Conservation (phyloP, 2,113 vertebrate species). For the Rhinopomastus cyanomelas region DNA sequence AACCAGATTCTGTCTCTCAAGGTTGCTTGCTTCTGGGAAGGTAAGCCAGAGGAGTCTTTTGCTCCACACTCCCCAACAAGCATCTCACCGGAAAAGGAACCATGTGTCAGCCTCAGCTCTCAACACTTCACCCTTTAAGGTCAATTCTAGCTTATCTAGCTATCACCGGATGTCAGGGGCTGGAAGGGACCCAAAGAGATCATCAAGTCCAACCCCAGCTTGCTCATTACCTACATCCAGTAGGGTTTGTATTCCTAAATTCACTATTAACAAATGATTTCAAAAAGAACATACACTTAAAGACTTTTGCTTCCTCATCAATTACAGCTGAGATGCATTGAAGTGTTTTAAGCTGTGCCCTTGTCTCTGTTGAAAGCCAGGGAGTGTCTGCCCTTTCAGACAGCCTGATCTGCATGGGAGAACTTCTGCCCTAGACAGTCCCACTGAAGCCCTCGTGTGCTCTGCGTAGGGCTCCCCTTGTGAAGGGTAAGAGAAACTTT, state of each 20-base stretch:
- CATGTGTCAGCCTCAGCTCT: too few relatives aligned
- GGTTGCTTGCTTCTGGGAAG: too few relatives aligned
- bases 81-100: too few relatives aligned
- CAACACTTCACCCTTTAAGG: too few relatives aligned
- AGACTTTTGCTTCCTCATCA: neutral
- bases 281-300: neutral
- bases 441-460: neutral
- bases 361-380: neutral
- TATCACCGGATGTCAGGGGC: too few relatives aligned
- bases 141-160: too few relatives aligned
- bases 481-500: neutral
- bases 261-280: neutral
- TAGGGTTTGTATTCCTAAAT: neutral
- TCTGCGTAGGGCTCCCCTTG: neutral
- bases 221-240: accelerated
- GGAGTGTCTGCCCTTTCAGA: neutral
- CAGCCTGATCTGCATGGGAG: accelerated
- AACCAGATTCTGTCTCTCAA: too few relatives aligned
- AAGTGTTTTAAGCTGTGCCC: neutral
- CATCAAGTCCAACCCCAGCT: too few relatives aligned
- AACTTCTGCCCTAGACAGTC: neutral
- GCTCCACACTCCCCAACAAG: too few relatives aligned
- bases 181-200: too few relatives aligned
- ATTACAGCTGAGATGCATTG: neutral
- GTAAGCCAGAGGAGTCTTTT: too few relatives aligned